phyloP scores from a whole-genome alignment of 2,797 vertebrate species.

The Manis crassicaudata region DNA sequence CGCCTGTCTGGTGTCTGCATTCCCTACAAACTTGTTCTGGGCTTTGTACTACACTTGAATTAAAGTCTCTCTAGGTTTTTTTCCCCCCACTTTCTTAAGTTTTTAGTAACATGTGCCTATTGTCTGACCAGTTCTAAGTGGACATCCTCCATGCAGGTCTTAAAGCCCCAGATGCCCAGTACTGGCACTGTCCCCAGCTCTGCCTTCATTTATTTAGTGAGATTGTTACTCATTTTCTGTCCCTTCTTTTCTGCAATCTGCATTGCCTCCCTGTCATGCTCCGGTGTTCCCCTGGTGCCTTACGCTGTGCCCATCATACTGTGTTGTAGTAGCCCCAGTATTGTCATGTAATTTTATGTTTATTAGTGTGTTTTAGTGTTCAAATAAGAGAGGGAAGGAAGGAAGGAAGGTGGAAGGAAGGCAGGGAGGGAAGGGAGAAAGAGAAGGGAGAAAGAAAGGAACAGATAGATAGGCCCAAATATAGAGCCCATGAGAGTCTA shows the following conservation, averaged over 20 bases:
- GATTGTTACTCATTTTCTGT: neutral
- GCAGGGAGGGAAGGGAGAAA: neutral
- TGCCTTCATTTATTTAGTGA: neutral
- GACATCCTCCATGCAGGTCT: rapidly evolving
- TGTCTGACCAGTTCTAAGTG: neutral
- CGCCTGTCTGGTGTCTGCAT: rapidly evolving
- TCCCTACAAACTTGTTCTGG: neutral
- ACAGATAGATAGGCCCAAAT: neutral
- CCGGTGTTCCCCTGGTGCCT: neutral
- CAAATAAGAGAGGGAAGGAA: neutral
- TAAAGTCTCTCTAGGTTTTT: neutral
- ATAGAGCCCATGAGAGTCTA: rapidly evolving
- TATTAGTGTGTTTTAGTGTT: neutral
- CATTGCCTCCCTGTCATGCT: neutral
- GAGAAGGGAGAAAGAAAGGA: neutral
- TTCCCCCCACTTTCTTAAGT: neutral
- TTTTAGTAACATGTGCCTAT: neutral
- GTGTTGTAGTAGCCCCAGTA: no score
- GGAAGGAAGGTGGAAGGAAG: neutral
- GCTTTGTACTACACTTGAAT: neutral
- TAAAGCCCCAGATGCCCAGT: no score
- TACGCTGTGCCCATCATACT: no score
- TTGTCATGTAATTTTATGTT: neutral
- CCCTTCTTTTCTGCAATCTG: neutral
- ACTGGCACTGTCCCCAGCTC: no score